Percentiles rank a stretch among this genome's conserved stretches.
Conservation (phyloP, 2,113 vertebrate genomes). For the Daboia siamensis region DNA sequence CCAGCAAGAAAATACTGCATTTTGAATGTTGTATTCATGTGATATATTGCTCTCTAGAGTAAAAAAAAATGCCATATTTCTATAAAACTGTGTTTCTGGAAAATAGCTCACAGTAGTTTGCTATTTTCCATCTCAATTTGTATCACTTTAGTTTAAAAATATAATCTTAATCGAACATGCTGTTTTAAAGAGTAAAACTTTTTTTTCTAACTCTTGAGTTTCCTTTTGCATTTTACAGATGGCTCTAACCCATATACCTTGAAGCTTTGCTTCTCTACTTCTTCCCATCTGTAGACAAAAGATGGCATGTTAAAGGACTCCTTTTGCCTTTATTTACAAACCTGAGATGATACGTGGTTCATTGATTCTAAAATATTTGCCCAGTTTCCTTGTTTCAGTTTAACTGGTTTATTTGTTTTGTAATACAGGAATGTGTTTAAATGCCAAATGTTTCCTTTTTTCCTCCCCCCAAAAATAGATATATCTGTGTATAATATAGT, state of each 20-base stretch:
- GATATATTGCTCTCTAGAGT: neutral
- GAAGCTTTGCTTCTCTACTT: conserved; percentile 98
- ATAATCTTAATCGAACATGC: neutral
- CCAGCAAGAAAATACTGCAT: neutral
- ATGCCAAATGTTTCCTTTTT: conserved; percentile 56
- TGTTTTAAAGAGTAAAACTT: neutral
- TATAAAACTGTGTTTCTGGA: neutral
- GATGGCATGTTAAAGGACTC: conserved; percentile 65
- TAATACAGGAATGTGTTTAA: conserved; percentile 73
- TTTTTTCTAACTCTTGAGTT: conserved; percentile 31
- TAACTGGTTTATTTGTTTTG: conserved; percentile 69
- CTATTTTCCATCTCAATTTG: neutral
- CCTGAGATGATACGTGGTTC: conserved; percentile 66
- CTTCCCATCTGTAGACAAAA: conserved; percentile 88
- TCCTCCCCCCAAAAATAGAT: conserved; percentile 63
- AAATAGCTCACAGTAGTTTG: neutral
- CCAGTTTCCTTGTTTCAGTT: conserved; percentile 74
- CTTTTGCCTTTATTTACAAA: conserved; percentile 61
- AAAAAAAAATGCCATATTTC: neutral
- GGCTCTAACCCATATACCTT: conserved; percentile 96
- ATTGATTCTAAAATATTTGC: conserved; percentile 67
- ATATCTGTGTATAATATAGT: conserved; percentile 65
- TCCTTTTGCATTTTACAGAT: conserved; percentile 76
- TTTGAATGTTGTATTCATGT: neutral
- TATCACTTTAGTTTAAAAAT: neutral